phyloP scores from a whole-genome alignment of 2,888 invertebrate genomes.

The Bellardia bayeri region DNA sequence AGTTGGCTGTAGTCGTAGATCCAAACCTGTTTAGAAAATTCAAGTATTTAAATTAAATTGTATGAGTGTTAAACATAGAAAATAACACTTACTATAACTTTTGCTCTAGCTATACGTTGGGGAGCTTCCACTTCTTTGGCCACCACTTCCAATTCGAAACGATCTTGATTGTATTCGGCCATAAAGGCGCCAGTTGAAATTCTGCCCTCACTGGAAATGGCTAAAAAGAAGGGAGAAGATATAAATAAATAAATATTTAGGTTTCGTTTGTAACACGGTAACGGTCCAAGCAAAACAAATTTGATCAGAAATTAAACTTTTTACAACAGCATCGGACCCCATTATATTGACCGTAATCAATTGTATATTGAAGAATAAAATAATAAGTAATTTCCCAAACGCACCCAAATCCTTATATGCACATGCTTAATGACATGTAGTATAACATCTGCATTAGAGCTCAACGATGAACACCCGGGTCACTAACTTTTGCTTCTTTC shows the following conservation, averaged over 20 bases:
- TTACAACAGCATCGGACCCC: no score
- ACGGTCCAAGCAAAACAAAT: no score
- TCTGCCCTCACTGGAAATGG: constrained; percentile 83
- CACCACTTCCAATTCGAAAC: constrained; percentile 92
- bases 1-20: constrained; percentile 93
- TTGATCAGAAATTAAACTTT: no score
- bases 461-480: no score
- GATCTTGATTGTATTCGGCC: constrained; percentile 95
- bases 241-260: background rate
- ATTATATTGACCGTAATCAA: no score
- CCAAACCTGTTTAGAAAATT: constrained; percentile 88
- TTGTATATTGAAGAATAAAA: no score
- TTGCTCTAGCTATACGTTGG: constrained; percentile 90
- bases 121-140: constrained; percentile 93
- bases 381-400: no score
- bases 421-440: no score
- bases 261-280: no score
- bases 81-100: constrained; percentile 88
- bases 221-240: constrained; percentile 69
- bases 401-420: no score
- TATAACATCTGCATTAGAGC: no score
- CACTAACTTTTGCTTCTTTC: no score
- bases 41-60: background rate
- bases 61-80: background rate
- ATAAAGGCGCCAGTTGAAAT: constrained; percentile 90